A percentile compares a stretch with the other conserved stretches of the same genome.
These are phyloP conservation scores for Drosophila asahinai DNA, from an alignment of 1,140 invertebrate genomes.

Conservation along the genomic window DNA sequence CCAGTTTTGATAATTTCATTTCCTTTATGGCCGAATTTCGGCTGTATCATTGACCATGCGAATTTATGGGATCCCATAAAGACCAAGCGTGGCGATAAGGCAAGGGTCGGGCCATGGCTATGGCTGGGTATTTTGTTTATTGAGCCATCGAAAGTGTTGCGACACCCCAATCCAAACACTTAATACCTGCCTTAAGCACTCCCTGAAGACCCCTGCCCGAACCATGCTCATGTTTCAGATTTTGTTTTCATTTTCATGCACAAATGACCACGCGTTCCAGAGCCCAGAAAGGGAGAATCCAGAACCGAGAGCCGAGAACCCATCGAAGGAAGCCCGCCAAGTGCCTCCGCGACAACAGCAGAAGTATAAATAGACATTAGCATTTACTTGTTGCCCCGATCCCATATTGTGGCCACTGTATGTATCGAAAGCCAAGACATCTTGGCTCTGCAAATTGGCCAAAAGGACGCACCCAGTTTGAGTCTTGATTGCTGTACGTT, in stretches of 20 bases:
- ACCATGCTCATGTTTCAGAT: slow-evolving; percentile 44
- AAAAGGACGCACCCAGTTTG: slow-evolving; percentile 36
- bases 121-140: slow-evolving; percentile 27
- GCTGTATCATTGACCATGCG: slow-evolving; percentile 45
- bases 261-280: slow-evolving; percentile 46
- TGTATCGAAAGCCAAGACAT: slow-evolving; percentile 42
- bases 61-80: slow-evolving; percentile 57
- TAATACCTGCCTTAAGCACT: slow-evolving; percentile 23
- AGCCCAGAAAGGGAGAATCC: slow-evolving; percentile 12
- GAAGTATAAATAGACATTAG: slow-evolving; percentile 52
- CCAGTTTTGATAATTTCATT: slow-evolving; percentile 48
- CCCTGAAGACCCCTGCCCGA: slow-evolving; percentile 5
- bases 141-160: slow-evolving; percentile 53
- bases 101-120: slow-evolving; percentile 25
- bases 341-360: slow-evolving; percentile 29
- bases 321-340: slow-evolving; percentile 41
- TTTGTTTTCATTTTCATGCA: slow-evolving; percentile 64
- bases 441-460: slow-evolving; percentile 39
- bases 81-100: slow-evolving; percentile 37
- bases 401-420: slow-evolving; percentile 38
- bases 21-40: slow-evolving; percentile 48
- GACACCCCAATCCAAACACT: slow-evolving; percentile 29
- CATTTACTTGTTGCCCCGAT: slow-evolving; percentile 50
- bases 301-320: slow-evolving; percentile 9
- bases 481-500: not conserved